Base-by-base conservation (phyloP, 1,140 invertebrate genomes). In the Drosophila quadrilineata region DNA sequence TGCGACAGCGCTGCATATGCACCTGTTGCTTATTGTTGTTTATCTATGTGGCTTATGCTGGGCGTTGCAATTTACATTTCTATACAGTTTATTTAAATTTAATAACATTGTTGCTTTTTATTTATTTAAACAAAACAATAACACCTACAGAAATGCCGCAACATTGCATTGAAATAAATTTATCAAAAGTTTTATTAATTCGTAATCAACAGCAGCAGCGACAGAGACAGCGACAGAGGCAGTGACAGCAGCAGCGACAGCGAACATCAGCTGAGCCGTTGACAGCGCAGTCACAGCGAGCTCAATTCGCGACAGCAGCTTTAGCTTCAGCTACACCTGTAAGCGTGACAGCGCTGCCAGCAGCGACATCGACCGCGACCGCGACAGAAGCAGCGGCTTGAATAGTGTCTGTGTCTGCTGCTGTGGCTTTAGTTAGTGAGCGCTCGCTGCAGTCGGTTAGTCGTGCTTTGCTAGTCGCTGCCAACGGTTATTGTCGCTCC, bases 381-480 rank as follows among this genome's bases (percentile, higher is more conserved):
- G 26, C 24, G 49, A 38, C 33, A 8, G 6, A 38, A 19, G 22
- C 69, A 1, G 21, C 52, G 36, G 6, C 69, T 31, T 24, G 24
- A 22, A 14, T 43, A 6, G 6, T 26, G 41, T 31, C 62, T 33
- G 10, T 40, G 41, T 41, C 64, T 62, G 17, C 28, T n/a, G n/a
- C n/a, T n/a, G n/a, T 21, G 67, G 75, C 54, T 68, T 80, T 82
- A 80, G 76, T 72, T 71, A 58, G 71, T 72, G 62, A 75, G 71
- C 74, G 59, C 53, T 56, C 50, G 74, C 75, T 64, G 69, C 79
- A 70, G 70, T 56, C 79, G 84, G 77, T 84, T 82, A 82, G 77
- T 82, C 74, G 70, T 82, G 73, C 69, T 84, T 82, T 73, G 79
- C 69, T 77, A 82, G 77, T 82, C 75, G 68, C 62, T 58, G 75